Evolutionary conservation across 2,888 invertebrate genomes (phyloP), one percentile per base, ranked within the genome.

Genomic region (Caradrina kadenii): DNA sequence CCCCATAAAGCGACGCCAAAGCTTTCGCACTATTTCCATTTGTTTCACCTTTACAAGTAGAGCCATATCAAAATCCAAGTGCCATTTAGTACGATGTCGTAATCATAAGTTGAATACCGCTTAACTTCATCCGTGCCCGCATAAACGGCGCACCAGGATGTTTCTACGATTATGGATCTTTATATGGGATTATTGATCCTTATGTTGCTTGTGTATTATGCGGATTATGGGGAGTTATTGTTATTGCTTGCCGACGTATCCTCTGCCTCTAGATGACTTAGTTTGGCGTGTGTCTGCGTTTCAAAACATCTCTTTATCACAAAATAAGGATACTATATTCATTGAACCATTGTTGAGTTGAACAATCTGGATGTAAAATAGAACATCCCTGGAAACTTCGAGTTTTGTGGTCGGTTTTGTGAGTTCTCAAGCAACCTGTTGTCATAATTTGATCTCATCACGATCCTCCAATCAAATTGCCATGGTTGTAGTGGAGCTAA

Each of bases 31-130:
- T 79, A 74, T 67, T 63, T 56, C 48, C 7, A 13, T 52, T 60
- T 65, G 55, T 31, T 63, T 67, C 56, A 78, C 75, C 21, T 73
- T 76, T 50, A 58, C 75, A 54, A 80, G 63, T 63, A 61, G 26
- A 75, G 61, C 54, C 54, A 58, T 80, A 76, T 76, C 80, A 75
- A 80, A 68, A 76, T 75, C 80, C 69, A 76, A 80, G 68, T 64
- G 69, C 53, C 63, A 60, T 69, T 76, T 63, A 15, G 61, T 75
- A 66, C 59, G 31, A 67, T 60, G 60, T 35, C 66, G 66, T 80
- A 70, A 78, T 66, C 76, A 76, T 76, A 78, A 80, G 52, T 78
- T 80, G 61, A 66, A 68, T 66, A 80, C 75, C 80, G 80, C 55
- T 80, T 73, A 73, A 68, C 74, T 73, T 69, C 69, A 75, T 22